Percentiles rank a stretch among this genome's conserved stretches.
Conservation (phyloP, 2,113 vertebrate species). For the Puntigrus tetrazona region DNA sequence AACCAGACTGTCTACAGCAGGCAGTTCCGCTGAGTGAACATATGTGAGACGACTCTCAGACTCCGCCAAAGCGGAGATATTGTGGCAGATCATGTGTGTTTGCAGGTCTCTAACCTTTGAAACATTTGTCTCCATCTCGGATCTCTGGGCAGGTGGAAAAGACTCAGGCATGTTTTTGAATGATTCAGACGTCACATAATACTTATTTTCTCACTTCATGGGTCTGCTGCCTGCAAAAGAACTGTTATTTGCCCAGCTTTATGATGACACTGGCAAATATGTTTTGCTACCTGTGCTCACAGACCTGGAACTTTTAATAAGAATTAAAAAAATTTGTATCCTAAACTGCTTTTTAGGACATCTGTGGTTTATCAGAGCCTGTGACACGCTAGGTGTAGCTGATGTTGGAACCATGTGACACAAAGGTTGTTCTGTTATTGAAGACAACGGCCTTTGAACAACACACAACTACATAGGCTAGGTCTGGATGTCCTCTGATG, state of each 20-base stretch:
- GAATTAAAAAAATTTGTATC: neutral
- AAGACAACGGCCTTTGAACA: constrained; percentile 93
- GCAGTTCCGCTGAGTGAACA: constrained; percentile 49
- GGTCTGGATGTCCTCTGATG: constrained; percentile 74
- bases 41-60: constrained; percentile 51
- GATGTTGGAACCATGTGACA: constrained; percentile 97
- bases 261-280: constrained; percentile 57
- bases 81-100: constrained; percentile 69
- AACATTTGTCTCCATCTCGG: constrained; percentile 47
- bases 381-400: constrained; percentile 95
- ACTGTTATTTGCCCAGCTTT: constrained; percentile 63
- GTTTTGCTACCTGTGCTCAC: constrained; percentile 47
- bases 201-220: constrained; percentile 54
- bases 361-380: constrained; percentile 93
- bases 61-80: constrained; percentile 46
- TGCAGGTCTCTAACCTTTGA: constrained; percentile 53
- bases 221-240: constrained; percentile 37
- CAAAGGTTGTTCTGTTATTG: constrained; percentile 95
- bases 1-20: neutral
- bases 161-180: constrained; percentile 49
- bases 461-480: constrained; percentile 94
- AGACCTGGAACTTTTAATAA: neutral
- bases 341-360: constrained; percentile 75
- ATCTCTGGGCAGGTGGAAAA: constrained; percentile 47
- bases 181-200: constrained; percentile 49